Evolutionary conservation across 2,797 vertebrate species (phyloP).

Genomic region (Aplochiton taeniatus): DNA sequence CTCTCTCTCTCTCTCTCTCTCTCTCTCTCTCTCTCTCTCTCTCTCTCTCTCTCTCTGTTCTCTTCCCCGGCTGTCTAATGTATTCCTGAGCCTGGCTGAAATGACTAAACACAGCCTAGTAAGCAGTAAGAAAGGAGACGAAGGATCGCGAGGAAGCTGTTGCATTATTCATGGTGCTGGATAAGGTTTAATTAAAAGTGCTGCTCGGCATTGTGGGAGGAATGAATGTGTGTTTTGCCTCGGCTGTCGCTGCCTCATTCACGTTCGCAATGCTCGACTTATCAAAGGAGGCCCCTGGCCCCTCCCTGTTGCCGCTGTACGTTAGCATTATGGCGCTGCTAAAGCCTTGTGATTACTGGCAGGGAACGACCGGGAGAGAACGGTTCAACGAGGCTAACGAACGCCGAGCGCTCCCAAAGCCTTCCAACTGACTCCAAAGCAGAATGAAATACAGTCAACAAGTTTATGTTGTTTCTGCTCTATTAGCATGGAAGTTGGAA

Average conservation of each 20-base stretch:
- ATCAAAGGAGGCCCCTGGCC: slow-evolving; percentile 83
- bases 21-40: neutral
- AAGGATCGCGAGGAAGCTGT: slow-evolving; percentile 83
- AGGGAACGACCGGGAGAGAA: slow-evolving; percentile 45
- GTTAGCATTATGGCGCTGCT: slow-evolving; percentile 85
- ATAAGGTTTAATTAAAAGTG: slow-evolving; percentile 98
- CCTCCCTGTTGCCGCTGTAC: slow-evolving; percentile 63
- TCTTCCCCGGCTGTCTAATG: slow-evolving; percentile 45
- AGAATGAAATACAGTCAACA: too few species aligned
- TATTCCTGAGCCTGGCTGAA: slow-evolving; percentile 84
- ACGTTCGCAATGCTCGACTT: slow-evolving; percentile 88
- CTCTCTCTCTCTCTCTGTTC: slow-evolving; percentile 29
- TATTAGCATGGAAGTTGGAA: too few species aligned
- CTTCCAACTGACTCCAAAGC: slow-evolving; percentile 28
- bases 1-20: slow-evolving; percentile 9
- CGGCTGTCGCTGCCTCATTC: slow-evolving; percentile 90
- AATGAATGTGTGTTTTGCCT: slow-evolving; percentile 94
- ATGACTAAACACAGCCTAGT: slow-evolving; percentile 85
- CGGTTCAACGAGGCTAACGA: slow-evolving; percentile 34
- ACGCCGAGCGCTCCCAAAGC: slow-evolving; percentile 29
- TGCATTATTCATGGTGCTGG: slow-evolving; percentile 93
- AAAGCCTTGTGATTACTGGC: slow-evolving; percentile 83
- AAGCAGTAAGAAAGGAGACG: slow-evolving; percentile 85
- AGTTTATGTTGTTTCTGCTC: too few species aligned
- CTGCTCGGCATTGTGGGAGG: slow-evolving; percentile 85